A percentile compares a stretch with the other conserved stretches of the same genome.
phyloP scores from a whole-genome alignment of 1,140 invertebrate species.

The Varroa destructor region DNA sequence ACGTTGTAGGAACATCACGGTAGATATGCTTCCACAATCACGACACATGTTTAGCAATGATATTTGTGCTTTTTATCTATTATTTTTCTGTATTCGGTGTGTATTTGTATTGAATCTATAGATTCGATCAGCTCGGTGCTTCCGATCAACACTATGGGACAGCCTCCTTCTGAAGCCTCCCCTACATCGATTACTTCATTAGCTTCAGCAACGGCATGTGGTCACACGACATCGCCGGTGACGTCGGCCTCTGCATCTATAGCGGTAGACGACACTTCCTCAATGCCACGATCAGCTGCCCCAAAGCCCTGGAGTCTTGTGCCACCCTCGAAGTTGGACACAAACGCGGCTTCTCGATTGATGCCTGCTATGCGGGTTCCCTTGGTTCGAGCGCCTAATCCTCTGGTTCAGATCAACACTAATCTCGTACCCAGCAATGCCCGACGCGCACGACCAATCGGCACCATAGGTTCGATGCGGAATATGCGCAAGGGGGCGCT shows the following conservation, averaged over 20 bases:
- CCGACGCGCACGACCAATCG: not conserved
- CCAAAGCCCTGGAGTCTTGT: slow-evolving; percentile 32
- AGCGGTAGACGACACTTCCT: not conserved
- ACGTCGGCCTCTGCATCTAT: not conserved
- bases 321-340: slow-evolving; percentile 30
- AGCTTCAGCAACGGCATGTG: not conserved
- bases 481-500: slow-evolving; percentile 23
- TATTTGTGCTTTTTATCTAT: too few species aligned
- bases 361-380: slow-evolving; percentile 32
- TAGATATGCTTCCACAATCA: too few species aligned
- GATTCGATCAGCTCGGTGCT: slow-evolving; percentile 11
- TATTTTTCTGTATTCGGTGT: too few species aligned
- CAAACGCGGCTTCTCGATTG: slow-evolving; percentile 31
- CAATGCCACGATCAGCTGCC: slow-evolving; percentile 12
- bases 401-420: slow-evolving; percentile 33
- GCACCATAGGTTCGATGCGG: slow-evolving; percentile 20
- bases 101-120: not conserved
- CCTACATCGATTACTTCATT: not conserved
- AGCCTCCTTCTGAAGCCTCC: not conserved
- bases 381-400: slow-evolving; percentile 33
- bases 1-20: too few species aligned
- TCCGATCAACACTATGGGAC: not conserved
- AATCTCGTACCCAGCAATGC: too few species aligned
- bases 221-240: not conserved
- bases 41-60: too few species aligned